phyloP scores from a whole-genome alignment of 2,113 vertebrate species.

The Istiophorus platypterus region DNA sequence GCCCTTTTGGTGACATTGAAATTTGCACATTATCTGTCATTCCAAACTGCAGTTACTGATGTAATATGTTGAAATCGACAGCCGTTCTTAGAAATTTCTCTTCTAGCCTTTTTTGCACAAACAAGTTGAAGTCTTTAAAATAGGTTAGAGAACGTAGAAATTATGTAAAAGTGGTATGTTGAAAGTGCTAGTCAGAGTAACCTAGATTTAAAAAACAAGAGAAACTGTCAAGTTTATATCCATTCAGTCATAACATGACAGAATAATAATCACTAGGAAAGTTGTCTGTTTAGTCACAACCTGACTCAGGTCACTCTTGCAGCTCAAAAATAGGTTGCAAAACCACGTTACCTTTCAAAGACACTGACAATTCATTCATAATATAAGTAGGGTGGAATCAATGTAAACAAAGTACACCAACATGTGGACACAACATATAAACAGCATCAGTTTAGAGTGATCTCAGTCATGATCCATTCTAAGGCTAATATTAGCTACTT shows the following conservation, averaged over 20 bases:
- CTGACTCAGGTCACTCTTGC: constrained; percentile 3
- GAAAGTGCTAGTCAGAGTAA: constrained; percentile 6
- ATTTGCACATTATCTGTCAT: constrained; percentile 37
- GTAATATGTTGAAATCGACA: constrained; percentile 46
- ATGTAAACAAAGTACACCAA: neutral
- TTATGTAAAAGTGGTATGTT: neutral
- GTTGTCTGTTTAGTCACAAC: constrained; percentile 35
- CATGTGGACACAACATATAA: too few relatives aligned
- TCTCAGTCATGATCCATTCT: too few relatives aligned
- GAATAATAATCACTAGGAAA: neutral
- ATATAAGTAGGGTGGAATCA: neutral
- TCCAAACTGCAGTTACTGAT: constrained; percentile 22
- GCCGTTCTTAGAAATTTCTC: constrained; percentile 23
- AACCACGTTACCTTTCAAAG: neutral
- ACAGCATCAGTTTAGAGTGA: too few relatives aligned
- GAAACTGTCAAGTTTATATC: neutral
- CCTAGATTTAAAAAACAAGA: neutral
- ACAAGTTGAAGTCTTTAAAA: constrained; percentile 38
- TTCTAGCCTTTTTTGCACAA: constrained; percentile 14
- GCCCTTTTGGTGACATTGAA: constrained; percentile 21
- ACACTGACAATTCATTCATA: neutral
- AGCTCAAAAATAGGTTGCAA: neutral
- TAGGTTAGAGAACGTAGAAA: constrained; percentile 46
- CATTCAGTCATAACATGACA: constrained; percentile 21
- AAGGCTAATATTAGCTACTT: too few relatives aligned